phyloP scores from a whole-genome alignment of 1,140 invertebrate genomes.

The Phortica variegata region DNA sequence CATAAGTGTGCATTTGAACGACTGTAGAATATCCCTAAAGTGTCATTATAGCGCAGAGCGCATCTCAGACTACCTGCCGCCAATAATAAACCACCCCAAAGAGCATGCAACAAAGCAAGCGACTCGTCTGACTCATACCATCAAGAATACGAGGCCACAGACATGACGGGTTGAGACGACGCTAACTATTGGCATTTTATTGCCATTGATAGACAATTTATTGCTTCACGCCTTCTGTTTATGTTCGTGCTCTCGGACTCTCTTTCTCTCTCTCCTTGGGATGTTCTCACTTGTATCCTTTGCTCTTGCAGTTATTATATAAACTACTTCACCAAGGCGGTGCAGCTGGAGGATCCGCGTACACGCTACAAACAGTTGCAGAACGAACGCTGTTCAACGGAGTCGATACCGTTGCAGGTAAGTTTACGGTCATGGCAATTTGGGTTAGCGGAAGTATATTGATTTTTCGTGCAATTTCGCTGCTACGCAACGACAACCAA shows the following conservation, averaged over 20 bases:
- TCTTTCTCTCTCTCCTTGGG: background rate
- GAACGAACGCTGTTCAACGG: constrained; percentile 59
- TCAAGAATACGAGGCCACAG: constrained; percentile 2
- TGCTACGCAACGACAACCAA: too few relatives aligned
- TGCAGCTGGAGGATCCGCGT: constrained; percentile 70
- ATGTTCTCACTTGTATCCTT: constrained; percentile 5
- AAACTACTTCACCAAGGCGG: constrained; percentile 71
- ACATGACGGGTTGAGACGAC: too few relatives aligned
- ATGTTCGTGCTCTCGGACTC: too few relatives aligned
- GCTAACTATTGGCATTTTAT: constrained; percentile 10
- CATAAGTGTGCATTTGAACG: background rate
- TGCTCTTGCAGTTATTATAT: constrained; percentile 69
- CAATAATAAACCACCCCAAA: constrained; percentile 13
- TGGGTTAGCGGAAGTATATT: constrained; percentile 4
- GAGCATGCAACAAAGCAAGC: constrained; percentile 3
- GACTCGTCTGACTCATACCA: constrained; percentile 25
- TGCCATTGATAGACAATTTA: constrained; percentile 35
- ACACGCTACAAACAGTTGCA: constrained; percentile 62
- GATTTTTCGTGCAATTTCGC: constrained; percentile 5
- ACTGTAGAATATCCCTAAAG: constrained; percentile 21
- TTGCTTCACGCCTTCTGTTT: background rate
- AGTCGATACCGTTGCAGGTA: constrained; percentile 63
- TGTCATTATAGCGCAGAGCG: constrained; percentile 30
- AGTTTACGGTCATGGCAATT: constrained; percentile 1
- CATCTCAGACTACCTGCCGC: too few relatives aligned